A percentile compares a stretch with the other conserved stretches of the same genome.
These are phyloP conservation scores for Lutra lutra DNA, from an alignment of 2,797 vertebrate species.

Conservation along the genomic window DNA sequence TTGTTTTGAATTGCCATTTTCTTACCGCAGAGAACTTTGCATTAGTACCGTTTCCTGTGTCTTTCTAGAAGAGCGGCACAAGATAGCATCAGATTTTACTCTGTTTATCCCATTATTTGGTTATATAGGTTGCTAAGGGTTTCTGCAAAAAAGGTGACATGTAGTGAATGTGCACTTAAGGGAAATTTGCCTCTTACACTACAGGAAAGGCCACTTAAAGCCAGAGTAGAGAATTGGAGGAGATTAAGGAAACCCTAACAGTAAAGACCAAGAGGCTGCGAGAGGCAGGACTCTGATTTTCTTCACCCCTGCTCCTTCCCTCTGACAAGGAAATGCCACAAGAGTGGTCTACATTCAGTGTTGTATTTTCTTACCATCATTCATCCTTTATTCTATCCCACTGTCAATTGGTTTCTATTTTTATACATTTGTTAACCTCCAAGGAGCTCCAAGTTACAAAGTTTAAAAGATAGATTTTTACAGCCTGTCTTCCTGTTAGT, in stretches of 20 bases:
- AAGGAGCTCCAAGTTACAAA: neutral
- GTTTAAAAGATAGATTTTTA: neutral
- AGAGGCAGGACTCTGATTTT: neutral
- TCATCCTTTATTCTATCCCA: neutral
- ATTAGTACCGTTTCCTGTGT: rapidly evolving
- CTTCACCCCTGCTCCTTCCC: neutral
- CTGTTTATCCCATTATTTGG: neutral
- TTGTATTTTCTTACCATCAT: rapidly evolving
- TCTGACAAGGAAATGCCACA: neutral
- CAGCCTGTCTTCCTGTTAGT: neutral
- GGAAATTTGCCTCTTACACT: neutral
- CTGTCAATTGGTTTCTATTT: neutral
- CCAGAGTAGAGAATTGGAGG: neutral
- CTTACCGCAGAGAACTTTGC: neutral
- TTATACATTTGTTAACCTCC: neutral
- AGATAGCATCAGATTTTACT: neutral
- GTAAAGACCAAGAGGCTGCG: neutral
- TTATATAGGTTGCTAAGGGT: neutral
- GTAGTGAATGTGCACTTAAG: neutral
- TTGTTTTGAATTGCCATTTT: neutral
- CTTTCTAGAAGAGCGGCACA: neutral
- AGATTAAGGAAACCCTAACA: neutral
- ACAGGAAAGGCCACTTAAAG: neutral
- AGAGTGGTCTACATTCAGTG: rapidly evolving
- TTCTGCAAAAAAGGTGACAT: neutral